Conservation (phyloP, 2,113 vertebrate species). For the Rissa tridactyla region DNA sequence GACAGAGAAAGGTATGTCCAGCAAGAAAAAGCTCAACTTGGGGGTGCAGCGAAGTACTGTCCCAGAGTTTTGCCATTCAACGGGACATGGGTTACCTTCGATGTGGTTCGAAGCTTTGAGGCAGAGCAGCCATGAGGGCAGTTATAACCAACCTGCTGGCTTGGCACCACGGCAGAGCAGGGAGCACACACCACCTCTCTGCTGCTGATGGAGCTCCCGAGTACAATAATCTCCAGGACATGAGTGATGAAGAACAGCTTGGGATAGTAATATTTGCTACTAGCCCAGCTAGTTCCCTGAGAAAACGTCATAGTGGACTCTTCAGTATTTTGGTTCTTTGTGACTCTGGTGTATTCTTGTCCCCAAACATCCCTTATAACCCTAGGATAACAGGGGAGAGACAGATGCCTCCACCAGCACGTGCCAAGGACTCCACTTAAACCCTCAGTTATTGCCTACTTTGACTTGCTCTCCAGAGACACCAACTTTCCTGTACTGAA, state of each 20-base stretch:
- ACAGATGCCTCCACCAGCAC: neutral
- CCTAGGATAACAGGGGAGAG: neutral
- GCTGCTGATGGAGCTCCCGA: neutral
- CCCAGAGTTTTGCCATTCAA: neutral
- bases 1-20: neutral
- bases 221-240: neutral
- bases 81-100: rapidly evolving
- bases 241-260: neutral
- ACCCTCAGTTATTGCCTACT: neutral
- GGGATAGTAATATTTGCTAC: neutral
- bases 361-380: neutral
- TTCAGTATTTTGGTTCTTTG: neutral
- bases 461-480: neutral
- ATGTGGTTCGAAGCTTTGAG: neutral
- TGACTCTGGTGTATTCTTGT: neutral
- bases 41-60: neutral
- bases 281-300: neutral
- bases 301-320: neutral
- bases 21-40: neutral
- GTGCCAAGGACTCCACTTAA: neutral
- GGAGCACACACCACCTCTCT: neutral
- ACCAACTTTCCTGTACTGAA: neutral
- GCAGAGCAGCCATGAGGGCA: neutral
- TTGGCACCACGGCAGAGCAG: neutral
- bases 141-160: neutral